Base-by-base conservation (phyloP, 2,113 vertebrate species). In the Nyctereutes procyonoides region DNA sequence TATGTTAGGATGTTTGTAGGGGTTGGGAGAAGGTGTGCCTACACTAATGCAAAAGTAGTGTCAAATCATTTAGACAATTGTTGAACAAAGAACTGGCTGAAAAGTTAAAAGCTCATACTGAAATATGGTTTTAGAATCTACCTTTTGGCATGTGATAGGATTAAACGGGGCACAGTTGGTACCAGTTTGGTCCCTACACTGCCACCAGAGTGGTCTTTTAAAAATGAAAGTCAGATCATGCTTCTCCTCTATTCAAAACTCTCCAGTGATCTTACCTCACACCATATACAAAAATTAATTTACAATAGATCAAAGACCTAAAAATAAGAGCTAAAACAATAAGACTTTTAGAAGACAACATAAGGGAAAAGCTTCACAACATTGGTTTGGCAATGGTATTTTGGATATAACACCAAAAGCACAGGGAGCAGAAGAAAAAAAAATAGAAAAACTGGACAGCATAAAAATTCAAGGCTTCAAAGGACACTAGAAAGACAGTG, bases 141-240 rank as follows among this genome's bases (percentile, higher is more conserved):
- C 7, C 43, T 86, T 76, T 67, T 88, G 60, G 79, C 35, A 11
- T 13, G 15, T 80, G 24, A 89, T 77, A 83, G 48, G 16, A 83
- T 11, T 65, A 28, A 62, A 77, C 30, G 38, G 43, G 76, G 62
- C 48, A 62, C 38, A 94, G 35, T 28, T 90, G 83, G n/a, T n/a
- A 58, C 17, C 22, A 53, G 20, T 63, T 90, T 94, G 16, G 19
- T 87, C 38, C 48, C 74, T 82, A 28, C 28, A 89, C 13, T 56
- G 30, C 26, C 1, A 6, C 16, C 11, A 89, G 90, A 90, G 13
- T 19, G 35, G 73, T 43, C 93, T 90, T 95, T 86, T n/a, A 85
- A 94, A 95, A 86, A 89, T 92, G 79, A 15, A 95, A 92, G 24
- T 88, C 86, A 84, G 51, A 58, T 88, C 38, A 43, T 81, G 14